Base-by-base conservation (phyloP, 2,113 vertebrate genomes). In the Rutilus rutilus region DNA sequence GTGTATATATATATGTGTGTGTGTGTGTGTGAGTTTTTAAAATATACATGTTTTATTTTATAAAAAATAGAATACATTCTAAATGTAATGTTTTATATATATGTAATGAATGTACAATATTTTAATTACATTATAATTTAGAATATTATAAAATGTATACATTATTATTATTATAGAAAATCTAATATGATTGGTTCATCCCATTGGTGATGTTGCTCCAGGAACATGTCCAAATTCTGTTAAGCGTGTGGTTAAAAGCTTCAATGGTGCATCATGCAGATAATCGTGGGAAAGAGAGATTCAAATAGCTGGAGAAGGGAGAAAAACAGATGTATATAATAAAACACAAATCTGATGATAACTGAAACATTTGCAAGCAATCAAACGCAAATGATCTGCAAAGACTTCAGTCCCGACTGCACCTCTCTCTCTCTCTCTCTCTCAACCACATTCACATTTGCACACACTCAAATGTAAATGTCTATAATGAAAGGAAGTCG, bases 401-500 rank as follows among this genome's bases (percentile, higher is more conserved):
- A 62, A 79, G 78, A 45, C 6, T 62, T 7, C 52, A 78, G n/a
- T 10, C 54, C 30, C n/a, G 54, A 6, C 54, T 57, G 54, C 19
- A 21, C 10, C 77, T 15, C 71, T 25, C 54, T 36, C 76, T n/a
- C 77, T 15, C 71, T 25, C 54, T 36, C 76, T n/a, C 77, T 50
- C 83, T 86, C 64, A 47, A 39, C 50, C 73, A 57, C 50, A 77
- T 36, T 45, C 36, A 78, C 64, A 84, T 57, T 64, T 69, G 50
- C 77, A 69, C 54, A 75, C 27, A 82, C 27, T 62, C 27, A 36
- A 27, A 86, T 1, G 27, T 75, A 45, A 60, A 11, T n/a, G 27
- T 27, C 6, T 42, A 47, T 80, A 84, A 81, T 87, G 88, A 90
- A 90, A 36, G 81, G 86, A 89, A 90, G 82, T 80, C 36, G 19